phyloP scores from a whole-genome alignment of 2,888 invertebrate genomes.

The Adelphocoris suturalis region DNA sequence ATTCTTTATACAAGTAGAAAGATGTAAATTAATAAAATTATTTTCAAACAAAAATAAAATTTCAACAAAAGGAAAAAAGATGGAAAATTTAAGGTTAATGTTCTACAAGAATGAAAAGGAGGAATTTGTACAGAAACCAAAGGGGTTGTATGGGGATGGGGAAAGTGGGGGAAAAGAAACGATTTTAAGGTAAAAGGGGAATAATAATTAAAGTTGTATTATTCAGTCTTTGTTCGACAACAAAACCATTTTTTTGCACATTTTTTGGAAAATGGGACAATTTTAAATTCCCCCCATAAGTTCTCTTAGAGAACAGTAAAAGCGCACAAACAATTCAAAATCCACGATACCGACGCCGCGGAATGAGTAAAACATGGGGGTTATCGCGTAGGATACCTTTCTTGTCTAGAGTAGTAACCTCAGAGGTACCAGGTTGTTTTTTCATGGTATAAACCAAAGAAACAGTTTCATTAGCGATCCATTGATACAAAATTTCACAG shows the following conservation, averaged over 20 bases:
- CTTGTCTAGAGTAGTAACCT: neutral
- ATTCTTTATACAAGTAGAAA: slow-evolving; percentile 34
- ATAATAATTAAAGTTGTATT: slow-evolving; percentile 3
- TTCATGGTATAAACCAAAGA: neutral
- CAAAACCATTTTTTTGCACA: slow-evolving; percentile 40
- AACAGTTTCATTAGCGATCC: neutral
- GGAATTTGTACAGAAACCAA: neutral
- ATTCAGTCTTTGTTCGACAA: slow-evolving; percentile 66
- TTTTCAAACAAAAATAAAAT: neutral
- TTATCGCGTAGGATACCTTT: neutral
- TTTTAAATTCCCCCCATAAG: neutral
- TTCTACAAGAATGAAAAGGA: neutral
- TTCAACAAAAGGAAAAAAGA: neutral
- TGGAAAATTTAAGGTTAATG: neutral
- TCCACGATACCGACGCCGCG: neutral
- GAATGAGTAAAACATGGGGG: neutral
- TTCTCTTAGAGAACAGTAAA: slow-evolving; percentile 10
- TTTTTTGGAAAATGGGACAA: neutral
- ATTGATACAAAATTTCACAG: neutral
- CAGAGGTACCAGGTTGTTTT: neutral
- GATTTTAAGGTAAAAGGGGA: slow-evolving; percentile 11
- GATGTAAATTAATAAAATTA: neutral
- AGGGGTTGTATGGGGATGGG: neutral
- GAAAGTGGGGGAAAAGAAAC: neutral
- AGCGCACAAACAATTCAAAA: neutral